phyloP scores from a whole-genome alignment of 2,797 vertebrate species.

The Simalia tracyae region DNA sequence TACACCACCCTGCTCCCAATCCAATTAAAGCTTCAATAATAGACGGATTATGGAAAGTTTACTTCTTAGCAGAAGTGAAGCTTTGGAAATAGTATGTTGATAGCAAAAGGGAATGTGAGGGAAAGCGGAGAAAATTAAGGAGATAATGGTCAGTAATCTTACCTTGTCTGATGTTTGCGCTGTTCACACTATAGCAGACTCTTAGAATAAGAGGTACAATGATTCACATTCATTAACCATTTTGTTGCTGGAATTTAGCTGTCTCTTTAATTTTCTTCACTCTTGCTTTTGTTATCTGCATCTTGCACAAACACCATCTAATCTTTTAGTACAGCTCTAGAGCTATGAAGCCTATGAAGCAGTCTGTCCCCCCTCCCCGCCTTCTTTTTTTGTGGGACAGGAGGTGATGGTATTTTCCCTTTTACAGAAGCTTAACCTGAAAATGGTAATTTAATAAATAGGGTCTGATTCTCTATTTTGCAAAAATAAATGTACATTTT shows the following conservation, averaged over 20 bases:
- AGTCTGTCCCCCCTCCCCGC: background rate
- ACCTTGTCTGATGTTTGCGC: conserved; percentile 91
- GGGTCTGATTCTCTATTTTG: conserved; percentile 44
- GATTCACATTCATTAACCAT: conserved; percentile 79
- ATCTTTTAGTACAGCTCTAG: conserved; percentile 74
- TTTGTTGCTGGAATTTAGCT: conserved; percentile 81
- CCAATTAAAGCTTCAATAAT: conserved; percentile 97
- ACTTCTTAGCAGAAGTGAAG: conserved; percentile 86
- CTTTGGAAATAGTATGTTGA: conserved; percentile 82
- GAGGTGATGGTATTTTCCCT: conserved; percentile 58
- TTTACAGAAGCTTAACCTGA: conserved; percentile 49
- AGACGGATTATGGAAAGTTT: conserved; percentile 98
- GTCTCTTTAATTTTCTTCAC: conserved; percentile 89
- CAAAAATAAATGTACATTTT: conserved; percentile 50
- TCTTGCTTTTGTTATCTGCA: conserved; percentile 81
- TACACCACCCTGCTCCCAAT: conserved; percentile 89
- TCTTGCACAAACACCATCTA: conserved; percentile 76
- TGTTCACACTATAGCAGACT: conserved; percentile 77
- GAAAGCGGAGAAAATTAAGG: conserved; percentile 92
- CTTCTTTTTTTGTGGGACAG: conserved; percentile 49
- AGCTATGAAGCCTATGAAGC: conserved; percentile 48
- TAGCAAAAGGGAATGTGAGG: conserved; percentile 86
- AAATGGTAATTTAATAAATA: conserved; percentile 70
- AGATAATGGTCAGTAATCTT: conserved; percentile 89
- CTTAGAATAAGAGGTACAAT: conserved; percentile 78